Evolutionary conservation across 2,888 invertebrate species (phyloP), one percentile per base, ranked within the genome.

Genomic region (Caenorhabditis afra): DNA sequence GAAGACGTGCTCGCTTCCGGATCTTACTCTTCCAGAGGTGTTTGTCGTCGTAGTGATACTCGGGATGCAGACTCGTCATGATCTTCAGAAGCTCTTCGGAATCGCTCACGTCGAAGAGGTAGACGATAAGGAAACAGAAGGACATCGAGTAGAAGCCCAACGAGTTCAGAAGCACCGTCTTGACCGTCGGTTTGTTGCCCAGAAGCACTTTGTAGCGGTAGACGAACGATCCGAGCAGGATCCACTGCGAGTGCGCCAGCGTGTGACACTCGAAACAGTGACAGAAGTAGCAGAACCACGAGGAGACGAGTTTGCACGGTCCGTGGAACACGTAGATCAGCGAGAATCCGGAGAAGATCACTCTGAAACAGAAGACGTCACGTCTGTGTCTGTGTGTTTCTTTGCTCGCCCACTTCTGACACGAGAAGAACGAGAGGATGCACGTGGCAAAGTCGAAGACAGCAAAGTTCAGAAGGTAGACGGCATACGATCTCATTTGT

Each of bases 191-290:
- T 3, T 52, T 29, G 12, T 53, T 50, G 0, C 67, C 61, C 3
- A 45, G 37, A 1, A 81, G 64, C 22, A 81, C 77, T 35, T 50
- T 49, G 35, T 81, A 68, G 11, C 81, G 77, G 55, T 71, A 81
- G 23, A 77, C 23, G 68, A 81, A 81, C 3, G 77, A 77, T 49
- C 65, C 81, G 18, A 81, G 49, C 0, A 81, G 74, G 35, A 81
- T 81, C 81, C 81, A 81, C 55, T 81, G 81, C 16, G 77, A 77
- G 29, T 81, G 81, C 20, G 77, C 81, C n/a, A 81, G 73, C 11
- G 70, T 55, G 23, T 74, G 77, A 44, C 81, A 81, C 39, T 73
- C 71, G 68, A 81, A 81, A 41, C 76, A 76, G 59, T 77, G 81
- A 50, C 76, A 71, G 45, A 77, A 73, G 50, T 81, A 81, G 53